phyloP scores from a whole-genome alignment of 2,113 vertebrate species.

The Brachirus orientalis region DNA sequence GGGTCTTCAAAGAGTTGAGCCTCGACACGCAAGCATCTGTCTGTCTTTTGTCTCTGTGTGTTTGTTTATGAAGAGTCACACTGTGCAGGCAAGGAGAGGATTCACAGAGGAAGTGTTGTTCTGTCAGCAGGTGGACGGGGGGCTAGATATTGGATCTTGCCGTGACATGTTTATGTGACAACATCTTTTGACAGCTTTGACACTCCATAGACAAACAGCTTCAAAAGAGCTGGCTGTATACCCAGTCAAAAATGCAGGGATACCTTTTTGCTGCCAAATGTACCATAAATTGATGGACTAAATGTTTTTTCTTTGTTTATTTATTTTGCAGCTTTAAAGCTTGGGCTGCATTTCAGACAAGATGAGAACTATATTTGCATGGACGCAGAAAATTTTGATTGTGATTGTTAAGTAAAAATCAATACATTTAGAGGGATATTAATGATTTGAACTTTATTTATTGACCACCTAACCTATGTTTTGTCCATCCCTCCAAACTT shows the following conservation, averaged over 20 bases:
- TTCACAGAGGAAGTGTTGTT: slow-evolving; percentile 52
- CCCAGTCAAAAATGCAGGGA: slow-evolving; percentile 56
- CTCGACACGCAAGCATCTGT: slow-evolving; percentile 55
- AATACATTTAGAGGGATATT: too few species aligned
- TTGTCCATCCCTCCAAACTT: too few species aligned
- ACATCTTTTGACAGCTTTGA: slow-evolving; percentile 73
- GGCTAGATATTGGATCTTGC: slow-evolving; percentile 66
- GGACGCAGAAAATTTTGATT: too few species aligned
- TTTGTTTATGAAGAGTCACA: slow-evolving; percentile 70
- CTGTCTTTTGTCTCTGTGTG: slow-evolving; percentile 71
- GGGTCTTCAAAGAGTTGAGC: slow-evolving; percentile 62
- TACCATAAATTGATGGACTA: slow-evolving; percentile 57
- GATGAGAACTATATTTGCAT: too few species aligned
- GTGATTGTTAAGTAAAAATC: too few species aligned
- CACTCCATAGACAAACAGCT: slow-evolving; percentile 71
- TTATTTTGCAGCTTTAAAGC: not conserved
- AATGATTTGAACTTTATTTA: too few species aligned
- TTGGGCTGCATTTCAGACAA: slow-evolving; percentile 29
- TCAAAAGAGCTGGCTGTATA: slow-evolving; percentile 60
- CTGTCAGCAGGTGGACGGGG: slow-evolving; percentile 67
- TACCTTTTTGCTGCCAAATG: slow-evolving; percentile 63
- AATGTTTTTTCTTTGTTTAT: slow-evolving; percentile 22
- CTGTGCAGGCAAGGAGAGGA: slow-evolving; percentile 56
- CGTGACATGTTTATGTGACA: slow-evolving; percentile 77
- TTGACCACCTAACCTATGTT: too few species aligned